Evolutionary conservation across 1,140 invertebrate genomes (phyloP).

Genomic region (Drosophila kanapiae): DNA sequence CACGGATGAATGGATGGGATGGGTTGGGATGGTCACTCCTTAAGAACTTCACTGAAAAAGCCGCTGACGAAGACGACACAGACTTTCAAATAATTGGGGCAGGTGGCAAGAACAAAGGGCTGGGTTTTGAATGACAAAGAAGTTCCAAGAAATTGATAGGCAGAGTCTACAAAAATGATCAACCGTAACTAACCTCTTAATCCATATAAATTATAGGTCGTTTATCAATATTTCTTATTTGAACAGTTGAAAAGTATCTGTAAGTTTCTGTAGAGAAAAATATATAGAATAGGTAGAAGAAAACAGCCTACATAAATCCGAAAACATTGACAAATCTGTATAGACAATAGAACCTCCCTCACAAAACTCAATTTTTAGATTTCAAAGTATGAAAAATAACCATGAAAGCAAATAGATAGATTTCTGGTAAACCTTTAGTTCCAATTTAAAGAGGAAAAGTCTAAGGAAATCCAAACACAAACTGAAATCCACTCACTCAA

Average conservation of each 20-base stretch:
- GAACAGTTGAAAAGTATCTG: not conserved
- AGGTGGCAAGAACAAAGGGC: constrained; percentile 26
- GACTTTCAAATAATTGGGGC: constrained; percentile 18
- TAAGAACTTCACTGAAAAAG: constrained; percentile 22
- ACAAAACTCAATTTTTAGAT: not conserved
- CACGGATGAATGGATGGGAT: constrained; percentile 11
- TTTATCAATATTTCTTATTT: not conserved
- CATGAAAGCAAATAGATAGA: too few species aligned
- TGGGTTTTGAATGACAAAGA: not conserved
- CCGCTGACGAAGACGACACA: not conserved
- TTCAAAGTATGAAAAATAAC: not conserved
- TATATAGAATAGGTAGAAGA: not conserved
- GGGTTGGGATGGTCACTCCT: not conserved
- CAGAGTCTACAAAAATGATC: constrained; percentile 9
- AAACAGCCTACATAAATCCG: not conserved
- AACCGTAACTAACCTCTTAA: not conserved
- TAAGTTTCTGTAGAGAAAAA: too few species aligned
- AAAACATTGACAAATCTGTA: not conserved
- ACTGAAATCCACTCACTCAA: not conserved
- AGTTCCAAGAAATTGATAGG: not conserved
- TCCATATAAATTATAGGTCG: constrained; percentile 4
- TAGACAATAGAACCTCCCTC: not conserved
- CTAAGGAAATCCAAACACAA: not conserved
- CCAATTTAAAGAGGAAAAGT: too few species aligned
- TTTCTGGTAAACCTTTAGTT: too few species aligned